Evolutionary conservation across 53 echinoderm and acorn worm species (phyloP), one percentile per base, ranked within the genome.

Genomic region (Holothuria leucospilota): DNA sequence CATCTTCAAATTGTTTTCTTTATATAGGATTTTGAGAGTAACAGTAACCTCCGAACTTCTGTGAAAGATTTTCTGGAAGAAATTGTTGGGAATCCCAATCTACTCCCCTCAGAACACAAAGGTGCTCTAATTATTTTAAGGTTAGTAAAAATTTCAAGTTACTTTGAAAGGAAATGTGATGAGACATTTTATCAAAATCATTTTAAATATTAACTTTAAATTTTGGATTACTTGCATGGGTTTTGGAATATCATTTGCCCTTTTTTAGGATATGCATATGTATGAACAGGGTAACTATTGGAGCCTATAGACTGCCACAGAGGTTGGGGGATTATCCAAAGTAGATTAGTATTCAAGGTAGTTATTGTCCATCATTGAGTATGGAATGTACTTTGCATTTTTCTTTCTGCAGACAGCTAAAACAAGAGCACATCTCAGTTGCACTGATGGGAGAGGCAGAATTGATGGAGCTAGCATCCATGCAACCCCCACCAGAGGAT

Each of bases 61-160:
- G 92, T 92, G 11, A 78, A 89, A 61, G 95, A 94, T 25, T 99
- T 99, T 90, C 82, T 99, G 51, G 95, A 95, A 58, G 99, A 99
- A 82, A 92, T 99, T 66, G 94, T 83, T 0, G 78, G 84, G 39
- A 99, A 99, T 85, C 89, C 88, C 7, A 99, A 99, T 68, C 86
- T 99, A 16, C 87, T 99, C 8, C 95, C 95, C 2, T 90, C 95
- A 66, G 99, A 99, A 63, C 99, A 99, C 78, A 99, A 90, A 82
- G 94, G 93, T 60, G 99, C 99, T 41, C 85, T 85, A 13, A 86
- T 70, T 39, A 95, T 99, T 75, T 89, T 95, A 13, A 93, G 95
- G 99, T 99, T 69, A 13, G 68, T 63, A 20, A 66, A 74, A 29
- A 59, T 63, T 23, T 40, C 11, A 12, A 6, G 3, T 40, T 67